Conservation (phyloP, 1,140 invertebrate species). For the Aphaenogaster rudis region DNA sequence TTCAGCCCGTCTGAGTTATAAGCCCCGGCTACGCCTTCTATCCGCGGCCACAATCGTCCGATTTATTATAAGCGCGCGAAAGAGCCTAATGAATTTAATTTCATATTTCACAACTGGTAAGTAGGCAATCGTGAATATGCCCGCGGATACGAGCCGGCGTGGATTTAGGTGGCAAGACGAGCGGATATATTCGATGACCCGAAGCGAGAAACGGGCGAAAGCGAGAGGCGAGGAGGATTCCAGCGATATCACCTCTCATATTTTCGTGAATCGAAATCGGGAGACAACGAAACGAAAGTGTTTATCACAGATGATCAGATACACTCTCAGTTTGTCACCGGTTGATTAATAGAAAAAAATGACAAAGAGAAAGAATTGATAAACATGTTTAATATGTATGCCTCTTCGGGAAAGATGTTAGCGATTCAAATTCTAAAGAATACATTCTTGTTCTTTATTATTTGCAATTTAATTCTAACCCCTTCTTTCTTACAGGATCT, state of each 20-base stretch:
- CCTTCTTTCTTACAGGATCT: neutral
- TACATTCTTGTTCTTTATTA: neutral
- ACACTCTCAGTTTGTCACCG: neutral
- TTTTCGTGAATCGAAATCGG: slow-evolving; percentile 21
- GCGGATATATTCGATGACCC: slow-evolving; percentile 53
- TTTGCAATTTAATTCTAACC: neutral
- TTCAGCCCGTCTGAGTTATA: slow-evolving; percentile 85
- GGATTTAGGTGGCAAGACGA: slow-evolving; percentile 74
- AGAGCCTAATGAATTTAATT: slow-evolving; percentile 86
- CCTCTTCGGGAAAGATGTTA: neutral
- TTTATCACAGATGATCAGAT: neutral
- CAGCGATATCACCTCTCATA: slow-evolving; percentile 14
- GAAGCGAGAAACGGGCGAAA: slow-evolving; percentile 47
- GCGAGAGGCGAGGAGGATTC: slow-evolving; percentile 15
- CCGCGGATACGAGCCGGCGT: slow-evolving; percentile 61
- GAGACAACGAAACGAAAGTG: neutral
- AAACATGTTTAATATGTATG: neutral
- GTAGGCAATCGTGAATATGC: slow-evolving; percentile 81
- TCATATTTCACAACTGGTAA: slow-evolving; percentile 86
- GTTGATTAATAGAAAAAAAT: neutral
- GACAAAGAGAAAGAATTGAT: neutral
- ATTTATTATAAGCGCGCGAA: slow-evolving; percentile 85
- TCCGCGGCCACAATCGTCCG: slow-evolving; percentile 84
- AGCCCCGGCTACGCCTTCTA: slow-evolving; percentile 77
- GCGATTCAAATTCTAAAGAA: neutral